A percentile compares a stretch with the other conserved stretches of the same genome.
Evolutionary conservation across 2,888 invertebrate species (phyloP).

Genomic region (Cataglyphis rosenhaueri): DNA sequence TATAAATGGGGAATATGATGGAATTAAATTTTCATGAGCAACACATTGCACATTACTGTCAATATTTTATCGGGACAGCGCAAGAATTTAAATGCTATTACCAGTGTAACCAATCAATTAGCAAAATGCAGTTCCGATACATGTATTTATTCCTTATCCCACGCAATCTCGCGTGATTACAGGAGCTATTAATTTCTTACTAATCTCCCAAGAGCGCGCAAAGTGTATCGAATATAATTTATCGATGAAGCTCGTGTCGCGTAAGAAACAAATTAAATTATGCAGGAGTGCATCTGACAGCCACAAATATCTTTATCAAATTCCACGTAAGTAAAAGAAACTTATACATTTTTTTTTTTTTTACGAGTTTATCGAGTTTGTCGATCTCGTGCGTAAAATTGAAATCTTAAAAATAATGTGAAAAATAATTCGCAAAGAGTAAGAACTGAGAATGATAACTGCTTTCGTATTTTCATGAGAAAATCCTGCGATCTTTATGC

Average conservation of each 20-base stretch:
- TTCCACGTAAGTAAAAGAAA: not conserved
- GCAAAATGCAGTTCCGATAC: conserved; percentile 24
- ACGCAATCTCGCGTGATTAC: conserved; percentile 32
- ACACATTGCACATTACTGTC: not conserved
- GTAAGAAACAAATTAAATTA: conserved; percentile 46
- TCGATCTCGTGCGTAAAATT: conserved; percentile 33
- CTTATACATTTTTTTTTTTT: conserved; percentile 18
- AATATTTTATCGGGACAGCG: conserved; percentile 13
- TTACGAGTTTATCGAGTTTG: conserved; percentile 12
- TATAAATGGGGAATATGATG: not conserved
- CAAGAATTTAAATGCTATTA: conserved; percentile 26
- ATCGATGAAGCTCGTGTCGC: conserved; percentile 27
- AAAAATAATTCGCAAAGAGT: conserved; percentile 58
- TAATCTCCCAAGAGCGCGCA: conserved; percentile 21
- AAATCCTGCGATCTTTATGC: conserved; percentile 47
- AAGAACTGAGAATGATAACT: conserved; percentile 47
- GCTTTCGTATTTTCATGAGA: conserved; percentile 58
- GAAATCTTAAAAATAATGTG: conserved; percentile 25
- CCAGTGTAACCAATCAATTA: conserved; percentile 30
- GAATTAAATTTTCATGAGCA: conserved; percentile 29
- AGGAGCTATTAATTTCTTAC: conserved; percentile 41
- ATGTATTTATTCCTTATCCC: conserved; percentile 30
- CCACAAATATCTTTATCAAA: conserved; percentile 43
- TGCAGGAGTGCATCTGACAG: not conserved
- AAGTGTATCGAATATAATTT: conserved; percentile 46